Evolutionary conservation across 2,797 vertebrate species (phyloP).

Genomic region (Harpagifer antarcticus): DNA sequence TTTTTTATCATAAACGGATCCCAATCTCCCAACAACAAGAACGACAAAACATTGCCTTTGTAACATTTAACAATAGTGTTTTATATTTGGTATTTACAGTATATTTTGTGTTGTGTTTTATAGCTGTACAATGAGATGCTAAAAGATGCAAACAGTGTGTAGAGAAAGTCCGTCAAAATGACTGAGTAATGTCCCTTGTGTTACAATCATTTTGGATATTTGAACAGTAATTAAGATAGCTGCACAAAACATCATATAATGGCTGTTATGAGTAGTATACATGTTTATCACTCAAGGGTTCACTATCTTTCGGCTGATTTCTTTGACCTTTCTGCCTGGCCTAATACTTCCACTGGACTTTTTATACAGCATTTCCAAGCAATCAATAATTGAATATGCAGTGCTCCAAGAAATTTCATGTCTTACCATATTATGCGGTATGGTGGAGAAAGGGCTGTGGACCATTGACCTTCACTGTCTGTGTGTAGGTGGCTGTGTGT

Average conservation of each 20-base stretch:
- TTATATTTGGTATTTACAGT: not conserved
- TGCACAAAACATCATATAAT: slow-evolving; percentile 1
- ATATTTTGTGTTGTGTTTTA: not conserved
- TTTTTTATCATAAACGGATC: too few species aligned
- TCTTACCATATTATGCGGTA: slow-evolving; percentile 10
- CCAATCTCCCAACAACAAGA: too few species aligned
- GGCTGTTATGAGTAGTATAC: not conserved
- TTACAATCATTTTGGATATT: not conserved
- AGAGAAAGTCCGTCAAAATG: not conserved
- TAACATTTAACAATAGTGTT: too few species aligned
- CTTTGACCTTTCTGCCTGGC: slow-evolving; percentile 5
- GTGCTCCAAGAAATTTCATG: slow-evolving; percentile 5
- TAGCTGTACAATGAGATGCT: too few species aligned
- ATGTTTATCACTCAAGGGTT: not conserved
- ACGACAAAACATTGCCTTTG: too few species aligned
- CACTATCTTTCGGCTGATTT: not conserved
- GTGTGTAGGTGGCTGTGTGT: slow-evolving; percentile 17
- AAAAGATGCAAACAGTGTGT: not conserved
- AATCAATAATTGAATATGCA: slow-evolving; percentile 30
- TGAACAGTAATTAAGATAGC: not conserved
- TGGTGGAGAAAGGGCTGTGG: slow-evolving; percentile 13
- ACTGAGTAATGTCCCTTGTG: not conserved
- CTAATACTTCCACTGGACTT: slow-evolving; percentile 14
- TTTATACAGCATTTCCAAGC: slow-evolving; percentile 21
- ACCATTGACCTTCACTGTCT: slow-evolving; percentile 46